Percentiles rank a stretch among this genome's conserved stretches.
Conservation (phyloP, 2,797 vertebrate genomes). For the Gymnothorax javanicus region DNA sequence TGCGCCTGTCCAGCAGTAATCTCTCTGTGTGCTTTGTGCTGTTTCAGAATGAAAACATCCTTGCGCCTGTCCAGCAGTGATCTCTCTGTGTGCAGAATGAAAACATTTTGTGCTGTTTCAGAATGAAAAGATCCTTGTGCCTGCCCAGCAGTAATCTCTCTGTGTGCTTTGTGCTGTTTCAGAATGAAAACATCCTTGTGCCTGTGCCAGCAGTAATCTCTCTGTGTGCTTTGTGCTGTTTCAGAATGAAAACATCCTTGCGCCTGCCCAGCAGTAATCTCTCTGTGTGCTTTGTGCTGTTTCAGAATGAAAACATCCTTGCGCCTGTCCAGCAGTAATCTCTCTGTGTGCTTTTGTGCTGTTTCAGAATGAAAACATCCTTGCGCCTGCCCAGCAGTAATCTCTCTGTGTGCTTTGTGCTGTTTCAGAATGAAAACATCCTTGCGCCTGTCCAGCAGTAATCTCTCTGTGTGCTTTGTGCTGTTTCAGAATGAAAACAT, state of each 20-base stretch:
- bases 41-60: slow-evolving; percentile 72
- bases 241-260: slow-evolving; percentile 70
- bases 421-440: slow-evolving; percentile 72
- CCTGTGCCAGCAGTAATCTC: neutral
- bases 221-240: slow-evolving; percentile 34
- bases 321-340: neutral
- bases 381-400: neutral
- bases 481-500: slow-evolving; percentile 72
- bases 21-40: neutral
- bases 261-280: neutral
- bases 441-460: neutral
- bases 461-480: neutral
- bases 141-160: neutral
- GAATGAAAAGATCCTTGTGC: slow-evolving; percentile 68
- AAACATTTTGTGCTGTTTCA: slow-evolving; percentile 54
- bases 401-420: neutral
- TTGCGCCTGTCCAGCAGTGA: neutral
- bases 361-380: slow-evolving; percentile 72
- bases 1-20: neutral
- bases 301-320: slow-evolving; percentile 71
- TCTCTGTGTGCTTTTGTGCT: neutral
- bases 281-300: slow-evolving; percentile 21
- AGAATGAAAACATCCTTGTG: slow-evolving; percentile 69
- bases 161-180: slow-evolving; percentile 41
- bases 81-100: too few species aligned